Evolutionary conservation across 53 echinoderm and acorn worm genomes (phyloP).

Genomic region (Temnopleurus reevesii): DNA sequence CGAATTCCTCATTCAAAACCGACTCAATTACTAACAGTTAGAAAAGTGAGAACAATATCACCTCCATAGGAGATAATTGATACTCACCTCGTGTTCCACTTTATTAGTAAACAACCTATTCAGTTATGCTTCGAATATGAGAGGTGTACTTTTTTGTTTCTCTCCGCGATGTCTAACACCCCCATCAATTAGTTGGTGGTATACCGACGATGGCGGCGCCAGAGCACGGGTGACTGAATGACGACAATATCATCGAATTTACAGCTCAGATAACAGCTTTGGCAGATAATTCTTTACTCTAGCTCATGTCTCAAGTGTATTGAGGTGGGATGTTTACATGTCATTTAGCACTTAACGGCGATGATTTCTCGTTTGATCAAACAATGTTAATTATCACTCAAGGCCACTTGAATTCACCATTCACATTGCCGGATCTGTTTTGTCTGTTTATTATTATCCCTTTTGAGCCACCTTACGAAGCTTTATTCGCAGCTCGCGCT

Average conservation of each 20-base stretch:
- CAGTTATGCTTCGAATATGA: background rate
- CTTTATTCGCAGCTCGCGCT: background rate
- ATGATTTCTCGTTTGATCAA: slow-evolving; percentile 29
- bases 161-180: background rate
- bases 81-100: background rate
- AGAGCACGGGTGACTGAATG: background rate
- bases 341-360: slow-evolving; percentile 39
- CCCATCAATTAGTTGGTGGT: background rate
- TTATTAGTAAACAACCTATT: slow-evolving; percentile 18
- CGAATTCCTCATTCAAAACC: background rate
- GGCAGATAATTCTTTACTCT: background rate
- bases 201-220: slow-evolving; percentile 23
- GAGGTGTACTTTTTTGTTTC: background rate
- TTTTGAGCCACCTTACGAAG: background rate
- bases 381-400: slow-evolving; percentile 35
- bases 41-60: background rate
- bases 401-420: background rate
- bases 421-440: background rate
- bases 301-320: background rate
- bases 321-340: slow-evolving; percentile 29
- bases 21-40: slow-evolving; percentile 13
- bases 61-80: slow-evolving; percentile 3
- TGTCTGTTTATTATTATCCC: too few relatives aligned
- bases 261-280: slow-evolving; percentile 2
- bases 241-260: slow-evolving; percentile 33